Evolutionary conservation across 2,888 invertebrate species (phyloP), one percentile per base, ranked within the genome.

Genomic region (Aphrophora alni): DNA sequence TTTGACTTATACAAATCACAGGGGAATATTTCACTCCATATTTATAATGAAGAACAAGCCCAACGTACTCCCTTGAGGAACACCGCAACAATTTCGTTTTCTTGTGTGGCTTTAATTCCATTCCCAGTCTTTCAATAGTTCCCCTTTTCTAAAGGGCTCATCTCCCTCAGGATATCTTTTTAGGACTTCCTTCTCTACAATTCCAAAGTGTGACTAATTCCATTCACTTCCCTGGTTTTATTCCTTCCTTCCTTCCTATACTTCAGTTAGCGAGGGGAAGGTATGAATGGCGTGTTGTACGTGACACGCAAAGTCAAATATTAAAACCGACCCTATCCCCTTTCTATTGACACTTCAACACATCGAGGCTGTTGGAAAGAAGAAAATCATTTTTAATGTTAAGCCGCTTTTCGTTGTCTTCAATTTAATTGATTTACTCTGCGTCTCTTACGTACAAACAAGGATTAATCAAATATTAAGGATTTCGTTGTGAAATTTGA

Each of bases 201-300:
- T 44, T 14, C 44, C 10, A 17, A 59, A 59, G 59, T 59, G 59
- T 59, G 59, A 59, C 59, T 59, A 59, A 59, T 59, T 59, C 59
- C 21, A 59, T 59, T 59, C 59, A 59, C 59, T 12, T 59, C 59
- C 59, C 59, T 59, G 59, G 59, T 59, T 59, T 59, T 59, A 59
- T 59, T 59, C 21, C 59, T 59, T 59, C 59, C 59, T 59, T 59
- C 59, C 59, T 59, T 59, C 59, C 59, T 59, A 59, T 59, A 59
- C 59, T 59, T 14, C 12, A 59, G 59, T 5, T 21, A 21, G 10
- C 3, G n/a, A 21, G 21, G 21, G 59, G 59, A 59, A 21, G n/a
- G 59, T 7, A 59, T 59, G 59, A 59, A 59, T 59, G 59, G 10
- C 21, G 21, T 59, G n/a, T 5, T n/a, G 59, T 21, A 59, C 59